Base-by-base conservation (phyloP, 2,888 invertebrate genomes). In the Eumacrocentrus americanus region DNA sequence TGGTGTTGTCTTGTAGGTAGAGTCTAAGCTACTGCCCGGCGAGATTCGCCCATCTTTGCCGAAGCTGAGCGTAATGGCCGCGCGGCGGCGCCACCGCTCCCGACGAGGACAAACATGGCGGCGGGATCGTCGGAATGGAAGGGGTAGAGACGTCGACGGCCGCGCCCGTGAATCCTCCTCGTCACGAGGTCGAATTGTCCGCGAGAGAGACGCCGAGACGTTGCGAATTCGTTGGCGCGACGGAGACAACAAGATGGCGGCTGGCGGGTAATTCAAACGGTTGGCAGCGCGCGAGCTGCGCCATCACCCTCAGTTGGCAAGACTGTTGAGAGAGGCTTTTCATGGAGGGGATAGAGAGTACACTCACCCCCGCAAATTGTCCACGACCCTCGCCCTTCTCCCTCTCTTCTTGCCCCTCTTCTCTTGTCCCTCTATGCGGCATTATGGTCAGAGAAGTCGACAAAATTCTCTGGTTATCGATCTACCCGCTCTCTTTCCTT, bases 11-110 rank as follows among this genome's bases (percentile, higher is more conserved):
- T 74, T 76, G 78, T 75, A 76, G 75, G 77, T 78, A 78, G 78
- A 78, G 78, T 75, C 78, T 79, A 79, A 78, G 77, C 78, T 79
- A 78, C 78, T 78, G 78, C 75, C 78, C 78, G 78, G 78, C 76
- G 75, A 77, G 70, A 69, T 73, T 75, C 78, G 77, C 78, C 78
- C 78, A 78, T 78, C 76, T 78, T 78, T 78, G 67, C 71, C 71
- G 73, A 78, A 76, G 77, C 75, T 78, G 68, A 72, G 59, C 58
- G 61, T 63, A 72, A 58, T 63, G 63, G 69, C 70, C 78, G 72
- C 56, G 22, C 64, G 66, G 72, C 55, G 77, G 74, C 77, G 72
- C 58, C 48, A 44, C 46, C 47, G 46, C 61, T 47, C 48, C 62
- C 42, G 62, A 61, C 22, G 14, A 35, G 42, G 44, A 58, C 20